These are phyloP conservation scores for Heliconius hortense DNA, from an alignment of 2,888 invertebrate genomes.

Conservation along the genomic window DNA sequence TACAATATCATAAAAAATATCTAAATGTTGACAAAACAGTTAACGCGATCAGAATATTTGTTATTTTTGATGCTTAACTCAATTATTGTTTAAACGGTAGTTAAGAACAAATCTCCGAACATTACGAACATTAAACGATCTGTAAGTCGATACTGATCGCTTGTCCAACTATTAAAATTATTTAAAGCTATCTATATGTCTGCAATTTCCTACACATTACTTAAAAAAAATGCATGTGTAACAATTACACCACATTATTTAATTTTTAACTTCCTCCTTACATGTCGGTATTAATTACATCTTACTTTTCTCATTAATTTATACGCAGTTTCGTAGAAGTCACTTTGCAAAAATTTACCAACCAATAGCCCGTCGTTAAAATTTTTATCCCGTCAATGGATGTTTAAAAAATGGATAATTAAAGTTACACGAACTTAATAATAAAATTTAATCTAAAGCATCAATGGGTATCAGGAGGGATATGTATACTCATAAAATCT, in stretches of 20 bases:
- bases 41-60: not conserved
- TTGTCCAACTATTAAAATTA: constrained; percentile 21
- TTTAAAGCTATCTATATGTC: constrained; percentile 21
- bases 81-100: constrained; percentile 10
- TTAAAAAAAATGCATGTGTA: constrained; percentile 23
- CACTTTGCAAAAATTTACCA: constrained; percentile 3
- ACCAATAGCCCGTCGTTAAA: not conserved
- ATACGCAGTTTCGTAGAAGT: constrained; percentile 17
- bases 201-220: constrained; percentile 23
- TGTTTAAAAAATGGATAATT: constrained; percentile 1
- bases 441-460: constrained; percentile 6
- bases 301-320: constrained; percentile 18
- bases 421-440: constrained; percentile 7
- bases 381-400: constrained; percentile 1
- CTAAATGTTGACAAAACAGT: not conserved
- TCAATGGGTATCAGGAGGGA: not conserved
- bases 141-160: constrained; percentile 22
- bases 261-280: constrained; percentile 31
- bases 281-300: constrained; percentile 26
- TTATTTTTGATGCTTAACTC: constrained; percentile 6
- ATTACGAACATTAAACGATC: constrained; percentile 21
- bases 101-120: constrained; percentile 20
- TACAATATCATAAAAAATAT: not conserved
- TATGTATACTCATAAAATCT: not conserved
- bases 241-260: constrained; percentile 30